Base-by-base conservation (phyloP, 2,888 invertebrate species). In the Drosophila pegasa region DNA sequence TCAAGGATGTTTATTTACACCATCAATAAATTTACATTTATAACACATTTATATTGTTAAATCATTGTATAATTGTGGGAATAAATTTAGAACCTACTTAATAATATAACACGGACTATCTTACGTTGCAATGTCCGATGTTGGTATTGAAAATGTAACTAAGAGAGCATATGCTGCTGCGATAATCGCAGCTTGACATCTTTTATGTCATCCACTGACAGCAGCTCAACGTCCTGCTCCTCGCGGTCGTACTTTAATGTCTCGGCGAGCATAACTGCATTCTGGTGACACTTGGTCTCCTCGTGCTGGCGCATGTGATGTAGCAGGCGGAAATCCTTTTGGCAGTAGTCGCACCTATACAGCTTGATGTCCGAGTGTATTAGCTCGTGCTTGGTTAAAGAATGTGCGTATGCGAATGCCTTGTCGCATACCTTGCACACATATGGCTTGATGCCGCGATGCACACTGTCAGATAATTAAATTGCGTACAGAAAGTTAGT, bases 271-370 rank as follows among this genome's bases (percentile, higher is more conserved):
- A 87, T 59, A 18, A 92, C 88, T 3, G 91, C 89, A 54, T 89
- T 91, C 50, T 91, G 88, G 50, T 91, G 91, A 31, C 90, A 77
- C 62, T 89, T 91, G 4, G 91, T 92, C 65, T 89, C 88, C 66
- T 90, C 88, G 60, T 91, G 91, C 58, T 91, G 91, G 3, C 91
- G 91, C 84, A 92, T 87, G 57, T 91, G 91, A 74, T 92, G 91
- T 12, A 90, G 79, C 22, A 92, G 67, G 0, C 91, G 91, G 66
- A 91, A 91, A 45, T 92, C 91, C 60, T 91, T 91, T 31, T 89
- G 81, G 25, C 91, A 91, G 43, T 90, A 91, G 0, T 90, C 83
- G 64, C 91, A 91, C 3, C 90, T 88, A 57, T 90, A 91, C 5
- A 90, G 54, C 47, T 91, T 91, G 1, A 90, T 88, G 37, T 91